Evolutionary conservation across 2,113 vertebrate genomes (phyloP), one percentile per base, ranked within the genome.

Genomic region (Phyllopteryx taeniolatus): DNA sequence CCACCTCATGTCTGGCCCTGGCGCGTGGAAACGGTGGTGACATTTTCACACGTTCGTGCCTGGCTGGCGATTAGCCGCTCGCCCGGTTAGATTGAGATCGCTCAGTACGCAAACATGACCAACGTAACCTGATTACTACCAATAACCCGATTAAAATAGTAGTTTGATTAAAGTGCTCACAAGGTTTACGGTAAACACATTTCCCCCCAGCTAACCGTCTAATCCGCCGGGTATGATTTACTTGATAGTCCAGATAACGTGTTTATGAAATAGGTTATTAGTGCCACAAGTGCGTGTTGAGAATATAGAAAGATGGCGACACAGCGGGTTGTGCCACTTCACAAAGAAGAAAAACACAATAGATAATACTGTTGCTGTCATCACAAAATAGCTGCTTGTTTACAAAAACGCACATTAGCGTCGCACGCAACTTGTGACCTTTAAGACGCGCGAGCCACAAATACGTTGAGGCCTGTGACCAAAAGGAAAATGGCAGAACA

Each of bases 111-210:
- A 80, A 72, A 74, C 56, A 67, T 13, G 19, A 67, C 60, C 2
- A 5, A 33, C 15, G 12, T 65, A 75, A 77, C 54, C 44, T 19
- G 47, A 76, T 76, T 72, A 73, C 68, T 56, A 27, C 56, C 57
- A 79, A 75, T 65, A 79, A 80, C 79, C 73, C 66, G 71, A 80
- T 83, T 79, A 72, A 71, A 75, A 70, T 60, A 85, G 79, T 71
- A 59, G 79, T 75, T 78, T 76, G 67, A 84, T 84, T 80, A 44
- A 71, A 75, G 75, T 80, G 79, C 76, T 81, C 74, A 79, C 77
- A 61, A 65, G 82, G 70, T 62, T 69, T 6, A 33, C 67, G 54
- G 69, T 77, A 75, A 85, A 69, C 74, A 54, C 43, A 79, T 81
- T 76, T 71, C 13, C 43, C 59, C n/a, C 1, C 22, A 27, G 33